Percentiles rank a stretch among this genome's conserved stretches.
Evolutionary conservation across 2,888 invertebrate genomes (phyloP).

Genomic region (Ophioninae sp.): DNA sequence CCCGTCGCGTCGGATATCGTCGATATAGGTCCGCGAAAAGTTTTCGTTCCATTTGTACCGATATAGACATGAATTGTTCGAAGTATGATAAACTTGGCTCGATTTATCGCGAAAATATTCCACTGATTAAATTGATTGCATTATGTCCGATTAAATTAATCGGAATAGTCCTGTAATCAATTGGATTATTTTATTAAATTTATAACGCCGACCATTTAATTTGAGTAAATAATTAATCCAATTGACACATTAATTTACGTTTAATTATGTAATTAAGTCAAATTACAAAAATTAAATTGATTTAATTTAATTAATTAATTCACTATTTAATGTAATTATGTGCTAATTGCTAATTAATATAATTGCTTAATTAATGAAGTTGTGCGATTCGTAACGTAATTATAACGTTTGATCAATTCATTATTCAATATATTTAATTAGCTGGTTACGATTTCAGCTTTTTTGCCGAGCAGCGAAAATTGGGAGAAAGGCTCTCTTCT

Average conservation of each 20-base stretch:
- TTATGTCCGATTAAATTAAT: background rate
- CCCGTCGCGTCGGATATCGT: conserved; percentile 71
- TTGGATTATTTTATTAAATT: no score
- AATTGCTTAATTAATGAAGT: background rate
- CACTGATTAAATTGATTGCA: background rate
- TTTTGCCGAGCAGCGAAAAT: conserved; percentile 69
- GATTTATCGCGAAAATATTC: background rate
- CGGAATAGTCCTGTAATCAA: no score
- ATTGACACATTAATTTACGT: no score
- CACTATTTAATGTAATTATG: no score
- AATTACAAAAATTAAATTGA: no score
- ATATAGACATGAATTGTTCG: background rate
- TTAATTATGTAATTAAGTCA: no score
- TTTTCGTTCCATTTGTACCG: background rate
- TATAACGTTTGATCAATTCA: background rate
- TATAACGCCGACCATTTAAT: no score
- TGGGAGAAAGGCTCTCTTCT: conserved; percentile 73
- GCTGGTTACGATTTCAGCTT: conserved; percentile 65
- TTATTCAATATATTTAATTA: background rate
- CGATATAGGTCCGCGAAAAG: conserved; percentile 71
- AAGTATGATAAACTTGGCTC: background rate
- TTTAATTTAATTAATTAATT: no score
- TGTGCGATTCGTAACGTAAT: background rate
- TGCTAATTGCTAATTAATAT: background rate
- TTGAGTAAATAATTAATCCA: no score